Base-by-base conservation (phyloP, 2,888 invertebrate genomes). In the Eupithecia dodoneata region DNA sequence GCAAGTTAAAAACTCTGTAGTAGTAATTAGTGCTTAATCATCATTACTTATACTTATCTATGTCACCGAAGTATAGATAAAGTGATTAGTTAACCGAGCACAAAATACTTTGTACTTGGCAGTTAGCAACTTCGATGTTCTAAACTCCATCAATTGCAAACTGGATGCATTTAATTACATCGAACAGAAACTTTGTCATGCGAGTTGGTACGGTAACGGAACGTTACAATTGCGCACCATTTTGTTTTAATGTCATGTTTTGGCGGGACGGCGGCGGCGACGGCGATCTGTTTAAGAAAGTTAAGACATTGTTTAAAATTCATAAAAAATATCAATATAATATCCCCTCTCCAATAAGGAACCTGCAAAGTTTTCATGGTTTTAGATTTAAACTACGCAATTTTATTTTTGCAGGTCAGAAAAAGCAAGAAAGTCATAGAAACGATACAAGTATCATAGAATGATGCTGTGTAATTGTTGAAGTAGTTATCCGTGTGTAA, bases 151-250 rank as follows among this genome's bases (percentile, higher is more conserved):
- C 67, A 73, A 78, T 75, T 73, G 66, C 73, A 49, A 71, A 71
- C 78, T 71, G 65, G 73, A 73, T 77, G 65, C 77, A 78, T 73
- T 75, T 75, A 75, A 78, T 78, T 78, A 78, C 73, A 73, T 70
- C 69, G 49, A 59, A 45, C 73, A 47, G 66, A 74, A 76, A 78
- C 75, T 78, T 71, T 30, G 66, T 49, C 71, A 67, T 75, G 63
- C 30, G 65, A 76, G n/a, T 72, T 55, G 44, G 18, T 63, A 44
- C 7, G 44, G 44, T 59, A 74, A 77, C 63, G 75, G 77, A 72
- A 75, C 77, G 71, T 76, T 45, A 71, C 70, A 75, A 77, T 73
- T 71, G 63, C 13, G 45, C 69, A 45, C 55, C 67, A 72, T 70
- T 69, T 70, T 74, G 71, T 74, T 71, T 71, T 30, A 47, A 18